Percentiles rank a stretch among this genome's conserved stretches.
These are phyloP conservation scores for Tetranychus truncatus DNA, from an alignment of 2,888 invertebrate species.

Conservation along the genomic window DNA sequence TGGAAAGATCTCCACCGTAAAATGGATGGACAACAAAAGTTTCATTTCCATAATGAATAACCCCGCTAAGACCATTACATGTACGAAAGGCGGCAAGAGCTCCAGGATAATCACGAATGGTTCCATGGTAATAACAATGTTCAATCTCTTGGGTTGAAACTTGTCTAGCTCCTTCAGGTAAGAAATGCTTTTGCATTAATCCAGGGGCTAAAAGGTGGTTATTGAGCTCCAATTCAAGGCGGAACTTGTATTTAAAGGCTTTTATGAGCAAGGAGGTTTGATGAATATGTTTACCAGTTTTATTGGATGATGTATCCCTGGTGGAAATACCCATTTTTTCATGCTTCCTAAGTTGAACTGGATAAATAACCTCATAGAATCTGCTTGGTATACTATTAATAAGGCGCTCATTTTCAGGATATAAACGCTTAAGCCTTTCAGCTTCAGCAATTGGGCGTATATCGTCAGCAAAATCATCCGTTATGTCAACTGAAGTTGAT, in stretches of 20 bases:
- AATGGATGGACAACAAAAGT: slow-evolving; percentile 95
- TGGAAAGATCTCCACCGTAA: slow-evolving; percentile 87
- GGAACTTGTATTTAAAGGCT: slow-evolving; percentile 89
- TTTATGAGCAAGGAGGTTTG: slow-evolving; percentile 85
- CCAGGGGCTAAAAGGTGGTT: slow-evolving; percentile 85
- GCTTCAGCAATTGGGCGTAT: slow-evolving; percentile 47
- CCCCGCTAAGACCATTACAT: slow-evolving; percentile 74
- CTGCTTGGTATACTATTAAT: slow-evolving; percentile 74
- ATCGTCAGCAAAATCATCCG: slow-evolving; percentile 25
- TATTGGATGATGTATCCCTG: slow-evolving; percentile 49
- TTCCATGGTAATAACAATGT: slow-evolving; percentile 96
- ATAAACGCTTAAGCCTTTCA: slow-evolving; percentile 70
- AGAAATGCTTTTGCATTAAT: slow-evolving; percentile 71
- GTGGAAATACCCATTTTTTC: slow-evolving; percentile 90
- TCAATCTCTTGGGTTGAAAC: slow-evolving; percentile 78
- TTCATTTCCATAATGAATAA: slow-evolving; percentile 92
- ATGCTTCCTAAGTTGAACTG: slow-evolving; percentile 79
- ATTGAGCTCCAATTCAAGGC: slow-evolving; percentile 84
- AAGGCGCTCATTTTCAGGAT: slow-evolving; percentile 76
- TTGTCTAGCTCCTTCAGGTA: slow-evolving; percentile 64
- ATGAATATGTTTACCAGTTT: slow-evolving; percentile 83
- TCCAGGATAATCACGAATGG: slow-evolving; percentile 86
- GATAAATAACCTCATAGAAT: slow-evolving; percentile 84
- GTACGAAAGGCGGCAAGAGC: slow-evolving; percentile 93
- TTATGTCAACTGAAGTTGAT: not conserved